Evolutionary conservation across 2,888 invertebrate species (phyloP).

Genomic region (Aphrophora alni): DNA sequence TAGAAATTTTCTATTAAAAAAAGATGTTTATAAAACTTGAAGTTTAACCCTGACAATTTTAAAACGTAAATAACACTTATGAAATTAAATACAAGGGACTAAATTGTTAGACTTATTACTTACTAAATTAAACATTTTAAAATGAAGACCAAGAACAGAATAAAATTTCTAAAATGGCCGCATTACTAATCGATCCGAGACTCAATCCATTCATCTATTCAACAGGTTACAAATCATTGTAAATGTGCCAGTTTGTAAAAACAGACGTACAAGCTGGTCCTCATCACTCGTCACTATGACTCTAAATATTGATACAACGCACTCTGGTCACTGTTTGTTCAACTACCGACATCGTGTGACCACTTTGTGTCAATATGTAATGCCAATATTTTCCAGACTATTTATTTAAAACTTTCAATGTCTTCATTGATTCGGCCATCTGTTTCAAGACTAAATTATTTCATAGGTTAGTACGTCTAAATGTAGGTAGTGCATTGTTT

Average conservation of each 20-base stretch:
- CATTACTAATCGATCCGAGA: no score
- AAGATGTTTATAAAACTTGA: no score
- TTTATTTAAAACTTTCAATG: background rate
- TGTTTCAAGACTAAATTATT: background rate
- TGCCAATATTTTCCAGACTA: background rate
- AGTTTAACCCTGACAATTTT: no score
- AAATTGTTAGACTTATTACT: no score
- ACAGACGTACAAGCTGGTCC: background rate
- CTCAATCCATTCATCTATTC: background rate
- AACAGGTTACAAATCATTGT: background rate
- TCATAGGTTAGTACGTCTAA: no score
- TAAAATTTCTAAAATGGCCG: no score
- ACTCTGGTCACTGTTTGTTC: background rate
- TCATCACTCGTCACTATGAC: background rate
- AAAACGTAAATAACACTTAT: no score
- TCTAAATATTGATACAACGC: conserved; percentile 9
- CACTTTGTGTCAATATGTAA: background rate
- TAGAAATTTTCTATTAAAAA: no score
- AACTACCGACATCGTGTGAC: background rate
- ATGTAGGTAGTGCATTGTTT: no score
- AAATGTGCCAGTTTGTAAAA: background rate
- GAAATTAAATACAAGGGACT: no score
- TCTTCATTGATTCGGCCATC: background rate
- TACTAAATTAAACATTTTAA: no score
- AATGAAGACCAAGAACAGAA: no score